These are phyloP conservation scores for Clivina fossor DNA, from an alignment of 2,888 invertebrate species.

Conservation along the genomic window DNA sequence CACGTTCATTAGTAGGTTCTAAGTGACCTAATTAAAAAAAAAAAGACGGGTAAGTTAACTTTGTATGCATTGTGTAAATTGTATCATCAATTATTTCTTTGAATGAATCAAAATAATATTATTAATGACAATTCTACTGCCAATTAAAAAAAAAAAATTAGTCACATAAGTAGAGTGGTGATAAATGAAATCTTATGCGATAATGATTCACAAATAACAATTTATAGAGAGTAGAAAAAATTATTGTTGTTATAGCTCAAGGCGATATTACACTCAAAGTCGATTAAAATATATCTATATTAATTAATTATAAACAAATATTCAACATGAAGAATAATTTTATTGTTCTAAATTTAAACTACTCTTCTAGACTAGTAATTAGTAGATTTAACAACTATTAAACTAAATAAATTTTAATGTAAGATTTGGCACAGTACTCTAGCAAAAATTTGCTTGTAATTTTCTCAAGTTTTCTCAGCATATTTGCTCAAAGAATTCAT, in stretches of 20 bases:
- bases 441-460: too few species aligned
- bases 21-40: not conserved
- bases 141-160: constrained; percentile 40
- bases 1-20: too few species aligned
- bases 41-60: constrained; percentile 12
- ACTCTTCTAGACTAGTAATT: constrained; percentile 7
- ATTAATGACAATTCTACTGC: constrained; percentile 33
- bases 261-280: constrained; percentile 31
- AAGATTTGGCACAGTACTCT: constrained; percentile 12
- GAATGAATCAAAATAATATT: constrained; percentile 17
- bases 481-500: too few species aligned
- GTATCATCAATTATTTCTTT: not conserved
- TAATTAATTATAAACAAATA: not conserved
- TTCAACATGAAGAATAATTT: not conserved
- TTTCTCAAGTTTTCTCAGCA: too few species aligned
- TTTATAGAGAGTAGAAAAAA: constrained; percentile 21
- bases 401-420: constrained; percentile 11
- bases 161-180: constrained; percentile 53
- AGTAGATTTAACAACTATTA: not conserved
- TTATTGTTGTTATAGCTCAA: constrained; percentile 28
- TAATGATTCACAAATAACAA: constrained; percentile 37
- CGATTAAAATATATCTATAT: constrained; percentile 3
- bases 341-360: constrained; percentile 13
- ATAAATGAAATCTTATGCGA: constrained; percentile 55
- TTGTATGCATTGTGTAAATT: constrained; percentile 8